A percentile compares a stretch with the other conserved stretches of the same genome.
phyloP scores from a whole-genome alignment of 2,113 vertebrate species.

The Herpailurus yagouaroundi region DNA sequence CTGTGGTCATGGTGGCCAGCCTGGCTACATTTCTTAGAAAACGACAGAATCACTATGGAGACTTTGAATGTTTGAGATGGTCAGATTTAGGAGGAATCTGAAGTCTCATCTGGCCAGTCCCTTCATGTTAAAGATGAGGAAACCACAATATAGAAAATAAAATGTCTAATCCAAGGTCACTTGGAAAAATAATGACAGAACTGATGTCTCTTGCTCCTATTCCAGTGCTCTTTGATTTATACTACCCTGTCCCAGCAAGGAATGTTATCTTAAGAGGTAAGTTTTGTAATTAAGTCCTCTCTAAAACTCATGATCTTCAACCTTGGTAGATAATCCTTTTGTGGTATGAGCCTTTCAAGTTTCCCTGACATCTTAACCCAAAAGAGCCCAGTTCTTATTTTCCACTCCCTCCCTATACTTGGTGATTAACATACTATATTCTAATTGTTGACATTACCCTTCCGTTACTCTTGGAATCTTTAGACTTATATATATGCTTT shows the following conservation, averaged over 20 bases:
- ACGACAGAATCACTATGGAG: background rate
- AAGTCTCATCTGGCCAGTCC: background rate
- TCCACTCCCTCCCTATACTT: background rate
- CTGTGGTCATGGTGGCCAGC: background rate
- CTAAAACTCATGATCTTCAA: background rate
- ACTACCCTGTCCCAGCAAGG: background rate
- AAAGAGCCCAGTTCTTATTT: background rate
- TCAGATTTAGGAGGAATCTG: background rate
- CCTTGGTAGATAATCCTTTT: background rate
- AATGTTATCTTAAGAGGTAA: background rate
- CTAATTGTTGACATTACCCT: background rate
- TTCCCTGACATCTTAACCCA: background rate
- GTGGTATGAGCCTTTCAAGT: background rate
- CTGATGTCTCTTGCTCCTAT: background rate
- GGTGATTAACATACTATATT: background rate
- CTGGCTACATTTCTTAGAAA: background rate
- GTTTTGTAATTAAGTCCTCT: background rate
- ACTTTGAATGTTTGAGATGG: background rate
- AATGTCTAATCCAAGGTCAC: background rate
- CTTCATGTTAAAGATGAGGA: slow-evolving; percentile 4
- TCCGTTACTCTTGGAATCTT: background rate
- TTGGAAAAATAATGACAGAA: background rate
- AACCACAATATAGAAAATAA: background rate
- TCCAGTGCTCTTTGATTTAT: background rate
- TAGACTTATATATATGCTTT: background rate